Conservation (phyloP, 2,113 vertebrate genomes). For the Cheilinus undulatus region DNA sequence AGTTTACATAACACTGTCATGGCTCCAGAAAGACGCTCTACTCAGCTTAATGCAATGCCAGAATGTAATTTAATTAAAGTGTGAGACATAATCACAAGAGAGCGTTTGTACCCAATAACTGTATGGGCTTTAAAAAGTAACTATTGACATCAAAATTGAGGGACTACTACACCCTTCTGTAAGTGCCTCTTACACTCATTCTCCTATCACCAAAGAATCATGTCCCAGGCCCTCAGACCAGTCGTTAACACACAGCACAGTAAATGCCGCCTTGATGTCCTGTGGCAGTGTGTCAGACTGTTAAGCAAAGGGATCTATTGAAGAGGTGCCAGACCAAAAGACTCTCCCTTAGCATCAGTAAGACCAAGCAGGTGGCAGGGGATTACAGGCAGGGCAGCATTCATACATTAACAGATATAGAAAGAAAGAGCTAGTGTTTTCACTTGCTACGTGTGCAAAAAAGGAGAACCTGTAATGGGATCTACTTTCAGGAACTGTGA, state of each 20-base stretch:
- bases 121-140: background rate
- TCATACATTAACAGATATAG: slow-evolving; percentile 27
- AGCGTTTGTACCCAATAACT: background rate
- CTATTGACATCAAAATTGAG: background rate
- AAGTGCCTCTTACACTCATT: background rate
- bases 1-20: background rate
- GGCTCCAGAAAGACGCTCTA: slow-evolving; percentile 1
- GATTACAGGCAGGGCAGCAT: slow-evolving; percentile 43
- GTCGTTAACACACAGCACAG: background rate
- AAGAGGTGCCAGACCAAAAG: slow-evolving; percentile 3
- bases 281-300: background rate
- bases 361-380: slow-evolving; percentile 38
- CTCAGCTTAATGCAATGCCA: background rate
- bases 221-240: background rate
- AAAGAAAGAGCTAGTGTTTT: slow-evolving; percentile 20
- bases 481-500: slow-evolving; percentile 28
- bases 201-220: background rate
- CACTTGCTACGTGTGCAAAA: background rate
- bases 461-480: slow-evolving; percentile 18
- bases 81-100: slow-evolving; percentile 12
- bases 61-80: background rate
- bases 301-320: slow-evolving; percentile 6
- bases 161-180: background rate
- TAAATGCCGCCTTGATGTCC: slow-evolving; percentile 13
- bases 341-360: slow-evolving; percentile 12